Base-by-base conservation (phyloP, 2,797 vertebrate species). In the Hybognathus amarus region DNA sequence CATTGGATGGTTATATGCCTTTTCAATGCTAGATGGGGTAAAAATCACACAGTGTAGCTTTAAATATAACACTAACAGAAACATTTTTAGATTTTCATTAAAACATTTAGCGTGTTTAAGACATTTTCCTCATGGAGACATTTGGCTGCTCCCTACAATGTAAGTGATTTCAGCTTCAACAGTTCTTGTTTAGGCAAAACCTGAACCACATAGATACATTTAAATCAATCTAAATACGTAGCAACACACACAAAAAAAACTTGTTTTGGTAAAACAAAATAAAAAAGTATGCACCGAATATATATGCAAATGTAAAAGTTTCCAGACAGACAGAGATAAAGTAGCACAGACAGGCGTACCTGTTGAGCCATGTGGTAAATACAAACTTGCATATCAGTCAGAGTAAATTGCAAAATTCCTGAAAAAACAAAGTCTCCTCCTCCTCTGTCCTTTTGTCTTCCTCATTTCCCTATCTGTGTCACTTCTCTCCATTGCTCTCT, bases 311-410 rank as follows among this genome's bases (percentile, higher is more conserved):
- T 70, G 56, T 74, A 71, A 47, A 30, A 2, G 27, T 47, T 42
- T 42, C 50, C 56, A 63, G 71, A 30, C 38, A 64, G 77, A n/a
- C 45, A 15, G 80, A 85, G 87, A 84, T 88, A 86, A 38, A 71
- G 87, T 84, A 70, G 69, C 83, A 24, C 69, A 45, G 67, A 24
- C 71, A 50, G 75, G 79, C 40, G 1, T 63, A 82, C 69, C 38
- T 33, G 42, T 64, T 47, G 76, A 78, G 40, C 22, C 30, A 33
- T 79, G 54, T 52, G 73, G 54, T 84, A 52, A 64, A 84, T 47
- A 77, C 15, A 40, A n/a, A 69, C 69, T 40, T 67, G 52, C 52
- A 74, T 79, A 77, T 77, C 59, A 79, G 66, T 40, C 33, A 56
- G 78, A 3, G 24, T 5, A 77, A 77, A 77, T 61, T 61, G 54